These are phyloP conservation scores for Hydropsyche betteni DNA, from an alignment of 2,888 invertebrate species.

Conservation along the genomic window DNA sequence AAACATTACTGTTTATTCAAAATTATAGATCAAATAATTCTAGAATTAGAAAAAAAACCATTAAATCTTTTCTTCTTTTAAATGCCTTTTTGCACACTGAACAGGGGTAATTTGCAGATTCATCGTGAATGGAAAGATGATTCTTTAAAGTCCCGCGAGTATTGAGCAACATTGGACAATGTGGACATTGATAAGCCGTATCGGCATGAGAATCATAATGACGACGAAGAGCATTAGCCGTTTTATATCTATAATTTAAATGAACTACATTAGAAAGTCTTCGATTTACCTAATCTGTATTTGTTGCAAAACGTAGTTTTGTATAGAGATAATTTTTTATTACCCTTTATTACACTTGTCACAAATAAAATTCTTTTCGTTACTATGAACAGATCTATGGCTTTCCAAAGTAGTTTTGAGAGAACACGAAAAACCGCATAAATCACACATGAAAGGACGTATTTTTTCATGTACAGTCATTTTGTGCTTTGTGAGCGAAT, in stretches of 20 bases:
- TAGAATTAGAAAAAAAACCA: conserved; percentile 41
- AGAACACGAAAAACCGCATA: conserved; percentile 48
- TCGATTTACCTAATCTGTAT: too few species aligned
- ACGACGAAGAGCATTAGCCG: conserved; percentile 53
- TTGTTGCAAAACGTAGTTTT: too few species aligned
- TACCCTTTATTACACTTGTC: conserved; percentile 53
- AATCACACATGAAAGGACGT: conserved; percentile 48
- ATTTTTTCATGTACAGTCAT: conserved; percentile 55
- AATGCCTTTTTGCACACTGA: conserved; percentile 55
- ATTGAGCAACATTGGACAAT: conserved; percentile 49
- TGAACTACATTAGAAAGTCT: too few species aligned
- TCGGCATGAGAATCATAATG: conserved; percentile 50
- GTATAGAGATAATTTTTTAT: too few species aligned
- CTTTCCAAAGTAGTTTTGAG: conserved; percentile 48
- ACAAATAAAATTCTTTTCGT: conserved; percentile 47
- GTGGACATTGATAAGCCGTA: conserved; percentile 51
- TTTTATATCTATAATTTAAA: conserved; percentile 53
- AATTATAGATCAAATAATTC: neutral
- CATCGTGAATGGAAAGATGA: conserved; percentile 53
- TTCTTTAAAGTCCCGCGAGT: conserved; percentile 48
- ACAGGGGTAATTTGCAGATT: conserved; percentile 54
- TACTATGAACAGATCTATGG: conserved; percentile 46
- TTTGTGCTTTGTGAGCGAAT: conserved; percentile 54
- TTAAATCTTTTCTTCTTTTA: conserved; percentile 53
- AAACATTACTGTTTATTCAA: neutral